Evolutionary conservation across 1,140 invertebrate genomes (phyloP).

Genomic region (Antheraea mylitta): DNA sequence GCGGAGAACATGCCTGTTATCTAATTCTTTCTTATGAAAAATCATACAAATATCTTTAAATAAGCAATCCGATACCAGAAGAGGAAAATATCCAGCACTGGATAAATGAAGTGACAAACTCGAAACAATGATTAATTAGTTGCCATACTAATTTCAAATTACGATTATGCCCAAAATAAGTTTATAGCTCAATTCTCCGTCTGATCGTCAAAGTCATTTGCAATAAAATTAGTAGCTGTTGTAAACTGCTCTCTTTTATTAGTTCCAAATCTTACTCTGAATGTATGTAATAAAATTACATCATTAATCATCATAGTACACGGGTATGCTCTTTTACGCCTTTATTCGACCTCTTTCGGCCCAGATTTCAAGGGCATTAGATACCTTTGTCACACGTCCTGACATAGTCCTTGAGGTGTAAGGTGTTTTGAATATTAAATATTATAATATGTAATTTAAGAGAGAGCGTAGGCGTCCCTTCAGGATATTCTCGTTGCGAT

Average conservation of each 20-base stretch:
- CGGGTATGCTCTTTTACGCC: slow-evolving; percentile 18
- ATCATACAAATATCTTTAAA: too few relatives aligned
- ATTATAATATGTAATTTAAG: slow-evolving; percentile 4
- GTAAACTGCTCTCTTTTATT: background rate
- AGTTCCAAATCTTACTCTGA: background rate
- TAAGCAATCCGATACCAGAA: too few relatives aligned
- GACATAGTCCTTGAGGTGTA: slow-evolving; percentile 17
- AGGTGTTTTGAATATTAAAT: slow-evolving; percentile 13
- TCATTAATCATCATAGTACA: slow-evolving; percentile 27
- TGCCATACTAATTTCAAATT: background rate
- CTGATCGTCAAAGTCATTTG: background rate
- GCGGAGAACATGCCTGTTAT: too few relatives aligned
- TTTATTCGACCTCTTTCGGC: slow-evolving; percentile 15
- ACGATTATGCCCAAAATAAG: background rate
- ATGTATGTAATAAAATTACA: background rate
- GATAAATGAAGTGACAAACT: background rate
- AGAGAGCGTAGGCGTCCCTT: background rate
- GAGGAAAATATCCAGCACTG: too few relatives aligned
- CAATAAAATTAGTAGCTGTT: background rate
- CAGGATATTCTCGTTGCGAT: background rate
- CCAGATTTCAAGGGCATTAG: slow-evolving; percentile 21
- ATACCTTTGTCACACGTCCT: slow-evolving; percentile 19
- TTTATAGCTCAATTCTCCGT: background rate
- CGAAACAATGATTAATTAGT: background rate
- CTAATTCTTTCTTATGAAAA: too few relatives aligned